phyloP scores from a whole-genome alignment of 2,888 invertebrate species.

The Apoda limacodes region DNA sequence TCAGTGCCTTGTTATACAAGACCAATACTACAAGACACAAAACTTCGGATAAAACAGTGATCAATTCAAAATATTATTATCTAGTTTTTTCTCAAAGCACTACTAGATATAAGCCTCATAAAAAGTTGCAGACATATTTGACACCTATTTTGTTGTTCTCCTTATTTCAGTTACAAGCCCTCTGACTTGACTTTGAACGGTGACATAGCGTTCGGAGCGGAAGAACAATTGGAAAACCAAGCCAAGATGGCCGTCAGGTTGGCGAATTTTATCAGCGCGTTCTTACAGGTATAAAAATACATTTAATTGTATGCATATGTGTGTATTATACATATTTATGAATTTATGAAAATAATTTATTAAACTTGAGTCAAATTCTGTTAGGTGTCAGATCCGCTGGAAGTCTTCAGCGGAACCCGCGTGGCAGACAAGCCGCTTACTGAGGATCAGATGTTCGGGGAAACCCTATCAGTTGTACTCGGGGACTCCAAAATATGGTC shows the following conservation, averaged over 20 bases:
- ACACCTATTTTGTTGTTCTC: background rate
- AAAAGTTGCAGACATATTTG: background rate
- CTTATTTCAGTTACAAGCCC: conserved; percentile 71
- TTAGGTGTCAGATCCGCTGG: conserved; percentile 87
- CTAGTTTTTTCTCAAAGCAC: no score
- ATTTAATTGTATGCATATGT: no score
- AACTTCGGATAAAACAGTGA: no score
- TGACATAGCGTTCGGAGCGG: conserved; percentile 87
- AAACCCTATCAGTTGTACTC: conserved; percentile 89
- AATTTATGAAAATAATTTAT: no score
- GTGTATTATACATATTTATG: no score
- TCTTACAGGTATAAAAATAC: conserved; percentile 88
- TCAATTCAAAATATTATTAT: no score
- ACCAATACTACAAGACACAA: no score
- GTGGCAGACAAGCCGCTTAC: conserved; percentile 90
- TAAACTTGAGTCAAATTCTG: no score
- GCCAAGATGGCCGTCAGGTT: conserved; percentile 96
- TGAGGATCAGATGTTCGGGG: conserved; percentile 97
- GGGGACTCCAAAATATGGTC: conserved; percentile 95
- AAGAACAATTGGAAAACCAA: conserved; percentile 92
- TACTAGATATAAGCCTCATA: no score
- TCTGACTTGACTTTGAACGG: conserved; percentile 85
- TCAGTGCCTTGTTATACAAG: no score
- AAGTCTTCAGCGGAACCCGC: conserved; percentile 90
- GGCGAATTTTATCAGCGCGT: conserved; percentile 96